A percentile compares a stretch with the other conserved stretches of the same genome.
These are phyloP conservation scores for Pseudomyrmex sp. DNA, from an alignment of 1,140 invertebrate genomes.

Conservation along the genomic window DNA sequence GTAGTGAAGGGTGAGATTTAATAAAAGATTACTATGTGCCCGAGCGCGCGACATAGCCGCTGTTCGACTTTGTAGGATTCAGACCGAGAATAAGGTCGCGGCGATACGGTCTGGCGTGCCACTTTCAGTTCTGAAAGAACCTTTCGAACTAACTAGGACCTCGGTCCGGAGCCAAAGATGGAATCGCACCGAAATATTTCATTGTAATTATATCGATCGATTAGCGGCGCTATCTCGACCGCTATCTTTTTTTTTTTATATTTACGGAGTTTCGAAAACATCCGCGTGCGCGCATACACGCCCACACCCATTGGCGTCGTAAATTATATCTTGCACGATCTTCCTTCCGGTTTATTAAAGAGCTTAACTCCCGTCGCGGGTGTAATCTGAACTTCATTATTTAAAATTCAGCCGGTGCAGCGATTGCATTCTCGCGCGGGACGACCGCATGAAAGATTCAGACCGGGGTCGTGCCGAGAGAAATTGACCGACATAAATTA, in stretches of 20 bases:
- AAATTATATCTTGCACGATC: constrained; percentile 53
- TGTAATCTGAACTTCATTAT: constrained; percentile 73
- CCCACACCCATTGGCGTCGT: constrained; percentile 1
- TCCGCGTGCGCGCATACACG: background rate
- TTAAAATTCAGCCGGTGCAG: constrained; percentile 72
- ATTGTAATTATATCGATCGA: constrained; percentile 14
- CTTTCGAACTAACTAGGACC: background rate
- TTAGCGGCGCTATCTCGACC: background rate
- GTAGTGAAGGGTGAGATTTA: constrained; percentile 73
- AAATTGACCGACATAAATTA: constrained; percentile 75
- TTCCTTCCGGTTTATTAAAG: constrained; percentile 70
- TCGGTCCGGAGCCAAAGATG: background rate
- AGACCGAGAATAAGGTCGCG: constrained; percentile 45
- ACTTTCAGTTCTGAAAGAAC: background rate
- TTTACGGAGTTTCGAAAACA: background rate
- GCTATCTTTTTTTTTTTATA: too few species aligned
- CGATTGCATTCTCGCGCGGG: constrained; percentile 72
- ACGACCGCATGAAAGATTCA: constrained; percentile 73
- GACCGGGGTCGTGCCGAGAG: constrained; percentile 58
- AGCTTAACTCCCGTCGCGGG: constrained; percentile 62
- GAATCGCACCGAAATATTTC: background rate
- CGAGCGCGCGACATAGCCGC: constrained; percentile 48
- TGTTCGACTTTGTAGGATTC: constrained; percentile 46
- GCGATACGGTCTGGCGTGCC: background rate
- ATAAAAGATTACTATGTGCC: constrained; percentile 75